Evolutionary conservation across 2,113 vertebrate species (phyloP), one percentile per base, ranked within the genome.

Genomic region (Boleophthalmus pectinirostris): DNA sequence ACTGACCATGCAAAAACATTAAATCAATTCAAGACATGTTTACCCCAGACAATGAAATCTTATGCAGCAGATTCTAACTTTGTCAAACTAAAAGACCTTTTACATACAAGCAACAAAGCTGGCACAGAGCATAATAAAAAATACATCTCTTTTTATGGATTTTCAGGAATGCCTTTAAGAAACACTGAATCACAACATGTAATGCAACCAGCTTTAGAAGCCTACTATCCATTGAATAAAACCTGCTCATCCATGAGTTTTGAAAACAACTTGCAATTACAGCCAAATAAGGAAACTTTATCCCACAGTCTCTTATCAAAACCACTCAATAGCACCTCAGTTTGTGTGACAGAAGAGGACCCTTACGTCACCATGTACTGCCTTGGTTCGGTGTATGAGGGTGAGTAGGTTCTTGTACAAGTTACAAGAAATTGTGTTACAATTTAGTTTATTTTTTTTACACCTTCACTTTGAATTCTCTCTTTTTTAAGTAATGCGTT

Each of bases 321-420:
- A n/a, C 63, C 66, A 56, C 60, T 66, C 35, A 74, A 73, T 38
- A 68, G 66, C 69, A 72, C 57, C 66, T 47, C 20, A 45, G 74
- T 78, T 58, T 81, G 68, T 73, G 80, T 82, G 74, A 58, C 45
- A 9, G 82, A 78, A 73, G 89, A 90, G 49, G 82, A 85, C 58
- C 79, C 87, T 18, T 81, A 91, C 29, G 76, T 87, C 80, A 88
- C 88, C 67, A 84, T 89, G 77, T 82, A 83, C 69, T 77, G 78
- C 81, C 87, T 89, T 2, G 86, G 79, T 43, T 81, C 87, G 46
- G 84, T 83, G 69, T 87, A 90, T 67, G 82, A 88, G 66, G 89
- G 91, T 93, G 77, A 92, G 92, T 92, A 86, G 24, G 29, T 70
- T n/a, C n/a, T n/a, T n/a, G n/a, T n/a, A n/a, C n/a, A 73, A 77